phyloP scores from a whole-genome alignment of 2,888 invertebrate species.

The Nephrotoma flavescens region DNA sequence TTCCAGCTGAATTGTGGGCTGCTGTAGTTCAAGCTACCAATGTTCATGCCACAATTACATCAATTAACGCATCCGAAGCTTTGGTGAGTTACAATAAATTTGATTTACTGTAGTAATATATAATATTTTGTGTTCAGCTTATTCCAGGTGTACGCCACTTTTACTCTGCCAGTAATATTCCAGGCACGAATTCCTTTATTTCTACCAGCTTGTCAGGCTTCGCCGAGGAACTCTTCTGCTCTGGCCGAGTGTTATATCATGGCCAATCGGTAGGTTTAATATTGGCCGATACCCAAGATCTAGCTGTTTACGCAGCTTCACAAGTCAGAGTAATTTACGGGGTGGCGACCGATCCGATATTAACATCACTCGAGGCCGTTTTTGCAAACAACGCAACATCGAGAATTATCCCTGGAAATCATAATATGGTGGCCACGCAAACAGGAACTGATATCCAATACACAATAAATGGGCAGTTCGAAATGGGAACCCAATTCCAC shows the following conservation, averaged over 20 bases:
- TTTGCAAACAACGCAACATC: slow-evolving; percentile 21
- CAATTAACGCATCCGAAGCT: slow-evolving; percentile 50
- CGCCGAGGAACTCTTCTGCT: slow-evolving; percentile 30
- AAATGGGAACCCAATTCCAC: slow-evolving; percentile 48
- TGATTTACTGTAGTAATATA: background rate
- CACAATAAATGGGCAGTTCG: slow-evolving; percentile 37
- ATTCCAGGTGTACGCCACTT: slow-evolving; percentile 45
- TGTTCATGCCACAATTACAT: slow-evolving; percentile 40
- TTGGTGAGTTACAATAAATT: slow-evolving; percentile 32
- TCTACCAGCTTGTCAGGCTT: slow-evolving; percentile 21
- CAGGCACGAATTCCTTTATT: slow-evolving; percentile 42
- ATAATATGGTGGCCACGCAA: slow-evolving; percentile 13
- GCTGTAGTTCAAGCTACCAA: slow-evolving; percentile 49
- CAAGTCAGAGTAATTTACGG: slow-evolving; percentile 36
- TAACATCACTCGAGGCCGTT: slow-evolving; percentile 30
- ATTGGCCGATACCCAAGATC: slow-evolving; percentile 39
- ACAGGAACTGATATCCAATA: slow-evolving; percentile 16
- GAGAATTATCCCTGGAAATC: slow-evolving; percentile 5
- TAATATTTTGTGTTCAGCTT: background rate
- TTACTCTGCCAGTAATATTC: slow-evolving; percentile 45
- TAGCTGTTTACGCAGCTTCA: slow-evolving; percentile 39
- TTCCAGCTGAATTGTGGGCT: slow-evolving; percentile 36
- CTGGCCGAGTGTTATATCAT: background rate
- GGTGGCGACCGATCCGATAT: slow-evolving; percentile 12
- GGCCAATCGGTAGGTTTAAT: slow-evolving; percentile 37